Conservation (phyloP, 2,888 invertebrate species). For the Allophyes oxyacanthae region DNA sequence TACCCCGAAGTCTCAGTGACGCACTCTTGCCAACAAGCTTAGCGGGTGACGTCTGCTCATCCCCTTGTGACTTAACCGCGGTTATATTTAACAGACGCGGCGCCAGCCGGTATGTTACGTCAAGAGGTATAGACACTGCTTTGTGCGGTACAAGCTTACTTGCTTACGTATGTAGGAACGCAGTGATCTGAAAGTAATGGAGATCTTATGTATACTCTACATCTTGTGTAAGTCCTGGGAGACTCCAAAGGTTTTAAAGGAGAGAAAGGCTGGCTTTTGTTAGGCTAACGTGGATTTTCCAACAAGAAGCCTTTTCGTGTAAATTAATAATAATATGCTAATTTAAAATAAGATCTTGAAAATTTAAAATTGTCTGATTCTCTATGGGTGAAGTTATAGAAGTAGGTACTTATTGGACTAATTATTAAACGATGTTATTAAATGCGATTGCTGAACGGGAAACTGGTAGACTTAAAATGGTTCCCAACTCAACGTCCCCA, state of each 20-base stretch:
- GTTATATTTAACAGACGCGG: conserved; percentile 72
- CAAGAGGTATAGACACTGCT: conserved; percentile 44
- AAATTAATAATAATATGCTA: no score
- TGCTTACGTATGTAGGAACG: conserved; percentile 8
- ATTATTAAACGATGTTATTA: no score
- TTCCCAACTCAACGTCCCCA: no score
- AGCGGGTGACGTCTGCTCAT: conserved; percentile 72
- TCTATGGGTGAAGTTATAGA: no score
- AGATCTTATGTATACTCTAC: neutral
- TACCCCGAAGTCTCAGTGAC: conserved; percentile 62
- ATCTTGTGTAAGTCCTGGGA: neutral
- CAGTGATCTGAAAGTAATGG: conserved; percentile 12
- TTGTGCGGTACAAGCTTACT: conserved; percentile 19
- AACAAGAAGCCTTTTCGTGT: no score
- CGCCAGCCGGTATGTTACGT: conserved; percentile 58
- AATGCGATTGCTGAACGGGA: no score
- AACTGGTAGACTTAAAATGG: no score
- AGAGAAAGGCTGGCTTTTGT: neutral
- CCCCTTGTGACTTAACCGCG: conserved; percentile 70
- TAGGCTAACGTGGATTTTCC: no score
- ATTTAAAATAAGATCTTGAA: no score
- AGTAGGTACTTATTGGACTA: no score
- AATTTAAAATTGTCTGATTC: no score
- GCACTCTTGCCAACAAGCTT: conserved; percentile 73
- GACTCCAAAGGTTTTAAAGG: no score